Base-by-base conservation (phyloP, 23 tunicate species). In the Halocynthia roretzi region DNA sequence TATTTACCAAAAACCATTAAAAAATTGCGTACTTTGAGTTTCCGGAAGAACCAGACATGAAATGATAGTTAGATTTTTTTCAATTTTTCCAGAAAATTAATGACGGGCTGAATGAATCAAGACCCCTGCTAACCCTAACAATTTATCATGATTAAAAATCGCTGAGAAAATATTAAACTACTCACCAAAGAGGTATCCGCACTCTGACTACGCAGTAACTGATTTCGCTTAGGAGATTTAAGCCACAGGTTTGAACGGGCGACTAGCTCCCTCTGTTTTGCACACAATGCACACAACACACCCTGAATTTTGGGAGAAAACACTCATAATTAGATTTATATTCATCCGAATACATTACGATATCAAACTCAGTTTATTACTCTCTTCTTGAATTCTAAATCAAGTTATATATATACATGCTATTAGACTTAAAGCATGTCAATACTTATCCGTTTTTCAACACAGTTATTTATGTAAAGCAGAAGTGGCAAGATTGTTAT, bases 191-290 rank as follows among this genome's bases (percentile, higher is more conserved):
- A 18, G 6, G 76, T 74, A 73, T 79, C 81, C 51, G 64, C 87
- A 70, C 96, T 89, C 21, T 82, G 77, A 61, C 96, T 89, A 68
- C 96, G 54, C 57, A 58, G 61, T 14, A 87, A 51, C 51, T 68
- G 63, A 20, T 22, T 70, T 7, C 48, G 44, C 52, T 51, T 51
- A 6, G 83, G 60, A 15, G 70, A 76, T 56, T 82, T 87, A 62
- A 84, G 51, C 88, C 88, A 89, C 5, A 80, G 77, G 62, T 80
- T 80, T 31, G 85, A 80, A 5, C 85, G 52, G n/a, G 96, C 96
- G 10, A 87, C 96, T 4, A 89, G 83, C 64, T 89, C 96, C 0
- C 88, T 57, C 54, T 84, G 96, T 69, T 89, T 89, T 67, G 68
- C 65, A 52, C 96, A 89, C 9, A 80, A 51, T 56, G 57, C 56